Base-by-base conservation (phyloP, 2,888 invertebrate genomes). In the Melanotus villosus region DNA sequence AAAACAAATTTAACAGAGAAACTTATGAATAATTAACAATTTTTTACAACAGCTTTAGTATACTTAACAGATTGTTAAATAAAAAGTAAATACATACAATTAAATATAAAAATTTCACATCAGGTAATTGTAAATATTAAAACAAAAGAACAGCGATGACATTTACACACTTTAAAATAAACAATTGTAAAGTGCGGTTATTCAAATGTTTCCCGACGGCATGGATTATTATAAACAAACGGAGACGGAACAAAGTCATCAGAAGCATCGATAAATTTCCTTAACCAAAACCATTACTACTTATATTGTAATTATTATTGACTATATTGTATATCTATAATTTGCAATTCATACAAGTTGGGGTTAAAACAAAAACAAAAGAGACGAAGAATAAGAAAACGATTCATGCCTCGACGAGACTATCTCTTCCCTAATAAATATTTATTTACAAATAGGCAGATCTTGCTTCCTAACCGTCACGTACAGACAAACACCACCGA, bases 271-370 rank as follows among this genome's bases (percentile, higher is more conserved):
- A 14, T 41, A 12, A 32, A 10, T 52, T 34, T 10, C 32, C 32
- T 52, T 32, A 52, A 52, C 52, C 59, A 30, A 47, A 60, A 60
- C 59, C 59, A 41, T 60, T 56, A 38, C 36, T 47, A 47, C 47
- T 60, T 60, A 60, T 5, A 41, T 5, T 32, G 38, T 47, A 60
- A 60, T 60, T 47, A 41, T 41, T 58, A 60, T 60, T 60, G 59
- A 60, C 59, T 60, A 60, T 60, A 60, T 18, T 54, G 47, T 56
- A 23, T 38, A 56, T 38, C 56, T 56, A 56, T 16, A 56, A 36
- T 56, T 56, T 56, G 38, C 38, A 56, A 56, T 34, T 38, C 36
- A 56, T 56, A 38, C 12, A 21, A 56, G 56, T 56, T 52, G 32
- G 32, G 34, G 10, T 50, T 52, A 52, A 38, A 56, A 38, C 23